A percentile compares a stretch with the other conserved stretches of the same genome.
Evolutionary conservation across 2,888 invertebrate species (phyloP).

Genomic region (Charanyca ferruginea): DNA sequence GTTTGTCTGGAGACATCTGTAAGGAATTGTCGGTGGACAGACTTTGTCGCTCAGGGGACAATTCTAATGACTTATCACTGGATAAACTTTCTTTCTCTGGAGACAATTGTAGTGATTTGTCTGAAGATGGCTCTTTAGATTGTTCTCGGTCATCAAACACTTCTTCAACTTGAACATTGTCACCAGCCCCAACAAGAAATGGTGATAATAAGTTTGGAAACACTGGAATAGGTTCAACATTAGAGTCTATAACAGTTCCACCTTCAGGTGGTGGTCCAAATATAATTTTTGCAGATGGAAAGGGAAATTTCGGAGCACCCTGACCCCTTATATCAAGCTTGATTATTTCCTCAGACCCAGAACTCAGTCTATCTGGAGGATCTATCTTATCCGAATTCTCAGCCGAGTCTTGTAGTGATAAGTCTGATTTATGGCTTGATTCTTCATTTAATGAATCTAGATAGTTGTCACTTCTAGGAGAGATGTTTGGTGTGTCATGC

Average conservation of each 20-base stretch:
- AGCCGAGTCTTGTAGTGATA: conserved; percentile 65
- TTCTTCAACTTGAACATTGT: conserved; percentile 77
- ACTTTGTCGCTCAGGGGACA: conserved; percentile 59
- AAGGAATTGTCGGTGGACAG: conserved; percentile 70
- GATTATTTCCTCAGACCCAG: conserved; percentile 88
- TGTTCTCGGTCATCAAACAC: conserved; percentile 70
- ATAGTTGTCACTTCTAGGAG: conserved; percentile 79
- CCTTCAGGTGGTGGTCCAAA: conserved; percentile 87
- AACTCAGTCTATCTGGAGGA: conserved; percentile 73
- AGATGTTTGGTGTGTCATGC: conserved; percentile 69
- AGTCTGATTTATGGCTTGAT: conserved; percentile 69
- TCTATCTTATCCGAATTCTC: conserved; percentile 69
- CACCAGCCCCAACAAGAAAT: conserved; percentile 80
- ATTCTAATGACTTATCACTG: conserved; percentile 63
- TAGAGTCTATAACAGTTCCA: conserved; percentile 76
- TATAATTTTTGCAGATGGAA: conserved; percentile 83
- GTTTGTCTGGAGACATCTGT: conserved; percentile 69
- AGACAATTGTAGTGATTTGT: conserved; percentile 52
- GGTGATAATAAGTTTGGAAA: conserved; percentile 84
- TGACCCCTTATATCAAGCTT: conserved; percentile 88
- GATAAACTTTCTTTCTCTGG: conserved; percentile 65
- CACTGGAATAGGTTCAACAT: conserved; percentile 77
- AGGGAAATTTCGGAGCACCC: conserved; percentile 80
- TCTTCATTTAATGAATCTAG: conserved; percentile 84
- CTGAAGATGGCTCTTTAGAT: conserved; percentile 65